Percentiles rank a stretch among this genome's conserved stretches.
These are phyloP conservation scores for Lasius fuliginosus DNA, from an alignment of 2,888 invertebrate genomes.

Conservation along the genomic window DNA sequence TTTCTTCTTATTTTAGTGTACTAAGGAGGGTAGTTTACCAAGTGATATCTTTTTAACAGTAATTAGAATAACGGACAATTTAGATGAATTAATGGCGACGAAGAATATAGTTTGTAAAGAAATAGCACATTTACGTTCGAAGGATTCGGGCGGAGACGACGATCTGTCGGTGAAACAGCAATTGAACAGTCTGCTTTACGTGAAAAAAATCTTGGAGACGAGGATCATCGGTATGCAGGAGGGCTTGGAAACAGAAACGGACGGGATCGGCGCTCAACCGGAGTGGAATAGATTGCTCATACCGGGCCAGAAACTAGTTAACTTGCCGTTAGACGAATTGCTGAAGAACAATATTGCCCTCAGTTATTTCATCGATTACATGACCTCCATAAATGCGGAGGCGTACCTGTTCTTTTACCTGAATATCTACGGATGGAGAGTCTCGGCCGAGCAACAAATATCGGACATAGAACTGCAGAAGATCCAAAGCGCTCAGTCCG, in stretches of 20 bases:
- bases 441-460: constrained; percentile 91
- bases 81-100: constrained; percentile 94
- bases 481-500: constrained; percentile 82
- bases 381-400: constrained; percentile 90
- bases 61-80: constrained; percentile 92
- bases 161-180: constrained; percentile 94
- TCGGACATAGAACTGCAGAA: constrained; percentile 87
- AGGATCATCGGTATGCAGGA: constrained; percentile 87
- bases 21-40: constrained; percentile 91
- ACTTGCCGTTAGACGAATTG: constrained; percentile 91
- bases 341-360: constrained; percentile 93
- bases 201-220: constrained; percentile 92
- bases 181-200: constrained; percentile 93
- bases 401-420: constrained; percentile 92
- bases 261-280: constrained; percentile 81
- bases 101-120: constrained; percentile 93
- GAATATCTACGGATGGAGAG: constrained; percentile 90
- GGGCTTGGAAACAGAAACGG: constrained; percentile 87
- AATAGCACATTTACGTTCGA: constrained; percentile 93
- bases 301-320: constrained; percentile 87
- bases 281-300: constrained; percentile 86
- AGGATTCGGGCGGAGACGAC: constrained; percentile 95
- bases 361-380: constrained; percentile 92
- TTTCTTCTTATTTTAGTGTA: constrained; percentile 89
- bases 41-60: constrained; percentile 95